Evolutionary conservation across 2,888 invertebrate genomes (phyloP).

Genomic region (Acanthococcus lagerstroemiae): DNA sequence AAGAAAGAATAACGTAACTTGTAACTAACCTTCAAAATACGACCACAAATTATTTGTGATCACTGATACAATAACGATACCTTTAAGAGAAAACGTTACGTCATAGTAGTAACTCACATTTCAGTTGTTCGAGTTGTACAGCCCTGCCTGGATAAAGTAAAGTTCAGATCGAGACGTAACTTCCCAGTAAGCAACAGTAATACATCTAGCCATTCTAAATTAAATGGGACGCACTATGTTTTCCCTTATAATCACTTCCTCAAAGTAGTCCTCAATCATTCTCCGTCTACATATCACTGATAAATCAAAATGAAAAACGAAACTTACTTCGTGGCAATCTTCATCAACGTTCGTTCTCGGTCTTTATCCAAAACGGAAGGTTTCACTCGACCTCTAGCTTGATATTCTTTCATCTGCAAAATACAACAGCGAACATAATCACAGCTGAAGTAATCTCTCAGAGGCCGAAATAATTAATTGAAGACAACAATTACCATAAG

Average conservation of each 20-base stretch:
- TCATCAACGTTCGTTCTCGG: slow-evolving; percentile 62
- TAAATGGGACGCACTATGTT: background rate
- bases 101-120: no score
- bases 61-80: no score
- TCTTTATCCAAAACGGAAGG: slow-evolving; percentile 66
- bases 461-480: background rate
- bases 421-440: slow-evolving; percentile 26
- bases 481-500: slow-evolving; percentile 11
- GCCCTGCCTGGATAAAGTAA: no score
- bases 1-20: no score
- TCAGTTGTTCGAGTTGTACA: no score
- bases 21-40: no score
- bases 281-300: background rate
- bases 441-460: background rate
- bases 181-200: no score
- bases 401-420: slow-evolving; percentile 52
- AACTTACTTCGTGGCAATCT: slow-evolving; percentile 66
- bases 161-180: no score
- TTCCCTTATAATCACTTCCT: background rate
- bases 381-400: slow-evolving; percentile 57
- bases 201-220: no score
- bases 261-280: background rate
- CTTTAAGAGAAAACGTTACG: no score
- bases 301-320: slow-evolving; percentile 8
- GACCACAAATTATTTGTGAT: no score